Evolutionary conservation across 2,888 invertebrate species (phyloP).

Genomic region (Scrobipalpa costella): DNA sequence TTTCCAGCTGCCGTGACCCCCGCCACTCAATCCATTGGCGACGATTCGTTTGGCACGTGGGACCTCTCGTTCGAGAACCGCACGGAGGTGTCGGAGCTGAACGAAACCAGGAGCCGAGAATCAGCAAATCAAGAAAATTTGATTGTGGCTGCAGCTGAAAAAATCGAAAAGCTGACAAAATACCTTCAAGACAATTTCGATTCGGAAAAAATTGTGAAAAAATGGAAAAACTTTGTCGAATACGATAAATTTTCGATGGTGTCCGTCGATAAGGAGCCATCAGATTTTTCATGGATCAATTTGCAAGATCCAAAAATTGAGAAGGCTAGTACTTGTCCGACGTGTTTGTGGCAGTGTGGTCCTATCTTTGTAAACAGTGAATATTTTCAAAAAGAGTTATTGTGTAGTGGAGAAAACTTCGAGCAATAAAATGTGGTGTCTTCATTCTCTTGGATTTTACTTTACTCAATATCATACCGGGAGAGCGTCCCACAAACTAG

Average conservation of each 20-base stretch:
- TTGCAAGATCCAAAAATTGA: slow-evolving; percentile 45
- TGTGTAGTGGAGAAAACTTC: slow-evolving; percentile 48
- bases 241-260: slow-evolving; percentile 44
- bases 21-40: slow-evolving; percentile 47
- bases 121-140: slow-evolving; percentile 49
- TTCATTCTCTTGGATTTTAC: slow-evolving; percentile 28
- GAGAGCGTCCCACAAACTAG: too few relatives aligned
- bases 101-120: slow-evolving; percentile 46
- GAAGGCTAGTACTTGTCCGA: slow-evolving; percentile 54
- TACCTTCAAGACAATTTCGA: slow-evolving; percentile 55
- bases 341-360: slow-evolving; percentile 76
- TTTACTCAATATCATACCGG: background rate
- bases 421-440: slow-evolving; percentile 59
- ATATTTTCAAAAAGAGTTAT: slow-evolving; percentile 51
- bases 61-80: slow-evolving; percentile 60
- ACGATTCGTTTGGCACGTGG: slow-evolving; percentile 48
- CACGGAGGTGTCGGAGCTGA: slow-evolving; percentile 52
- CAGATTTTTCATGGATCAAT: slow-evolving; percentile 55
- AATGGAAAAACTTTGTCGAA: slow-evolving; percentile 66
- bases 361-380: slow-evolving; percentile 64
- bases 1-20: slow-evolving; percentile 66
- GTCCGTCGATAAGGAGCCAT: slow-evolving; percentile 35
- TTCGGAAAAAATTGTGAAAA: slow-evolving; percentile 49
- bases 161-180: slow-evolving; percentile 77
- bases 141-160: slow-evolving; percentile 62